Percentiles rank a stretch among this genome's conserved stretches.
These are phyloP conservation scores for Microctenopoma stevenorrisi DNA, from an alignment of 2,797 vertebrate species.

Conservation along the genomic window DNA sequence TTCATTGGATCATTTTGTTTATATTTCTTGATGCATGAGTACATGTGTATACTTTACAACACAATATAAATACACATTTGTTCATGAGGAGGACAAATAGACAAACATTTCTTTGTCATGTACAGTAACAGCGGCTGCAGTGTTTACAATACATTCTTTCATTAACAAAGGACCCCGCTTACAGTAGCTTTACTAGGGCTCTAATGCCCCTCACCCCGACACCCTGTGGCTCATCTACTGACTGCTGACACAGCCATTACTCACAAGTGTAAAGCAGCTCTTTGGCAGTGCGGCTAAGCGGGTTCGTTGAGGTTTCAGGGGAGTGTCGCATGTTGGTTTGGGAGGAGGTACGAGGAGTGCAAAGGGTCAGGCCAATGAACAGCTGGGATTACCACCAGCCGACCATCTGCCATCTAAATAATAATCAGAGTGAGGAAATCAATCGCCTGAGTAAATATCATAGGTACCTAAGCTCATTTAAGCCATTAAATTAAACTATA, in stretches of 20 bases:
- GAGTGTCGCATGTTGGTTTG: constrained; percentile 27
- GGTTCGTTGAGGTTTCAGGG: constrained; percentile 55
- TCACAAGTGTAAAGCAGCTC: constrained; percentile 70
- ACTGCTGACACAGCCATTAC: constrained; percentile 79
- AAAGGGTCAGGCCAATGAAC: constrained; percentile 67
- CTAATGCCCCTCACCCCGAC: constrained; percentile 45
- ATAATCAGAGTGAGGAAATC: constrained; percentile 81
- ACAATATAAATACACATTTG: too few relatives aligned
- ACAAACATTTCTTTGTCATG: not conserved
- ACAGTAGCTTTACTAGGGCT: constrained; percentile 25
- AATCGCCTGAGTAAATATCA: constrained; percentile 82
- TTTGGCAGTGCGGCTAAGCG: constrained; percentile 57
- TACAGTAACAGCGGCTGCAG: constrained; percentile 22
- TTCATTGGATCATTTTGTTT: too few relatives aligned
- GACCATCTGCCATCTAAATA: constrained; percentile 85
- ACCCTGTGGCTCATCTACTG: constrained; percentile 69
- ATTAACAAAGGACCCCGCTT: constrained; percentile 34
- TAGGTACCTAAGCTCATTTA: constrained; percentile 49
- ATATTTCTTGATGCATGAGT: too few relatives aligned
- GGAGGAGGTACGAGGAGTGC: constrained; percentile 66
- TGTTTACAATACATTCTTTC: constrained; percentile 36
- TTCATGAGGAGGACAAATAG: too few relatives aligned
- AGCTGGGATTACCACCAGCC: constrained; percentile 84
- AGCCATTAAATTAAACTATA: constrained; percentile 32
- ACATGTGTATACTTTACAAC: too few relatives aligned